Conservation (phyloP, 2,797 vertebrate genomes). For the Pangasius djambal region DNA sequence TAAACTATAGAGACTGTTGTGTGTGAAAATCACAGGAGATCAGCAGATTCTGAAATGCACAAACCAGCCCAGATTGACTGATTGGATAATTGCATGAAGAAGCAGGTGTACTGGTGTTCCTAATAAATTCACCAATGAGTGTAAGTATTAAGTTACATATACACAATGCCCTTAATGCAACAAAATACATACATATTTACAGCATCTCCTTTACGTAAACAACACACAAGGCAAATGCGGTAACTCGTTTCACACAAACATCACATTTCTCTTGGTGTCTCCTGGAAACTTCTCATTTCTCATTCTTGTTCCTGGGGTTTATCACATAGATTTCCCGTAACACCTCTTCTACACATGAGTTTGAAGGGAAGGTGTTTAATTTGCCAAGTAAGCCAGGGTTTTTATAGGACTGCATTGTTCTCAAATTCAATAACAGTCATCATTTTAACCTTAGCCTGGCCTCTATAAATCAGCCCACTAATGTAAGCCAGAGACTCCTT, state of each 20-base stretch:
- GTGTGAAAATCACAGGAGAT: not conserved
- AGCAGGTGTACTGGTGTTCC: not conserved
- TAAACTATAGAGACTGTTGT: not conserved
- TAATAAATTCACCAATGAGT: not conserved
- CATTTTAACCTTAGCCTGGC: not conserved
- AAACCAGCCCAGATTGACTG: not conserved
- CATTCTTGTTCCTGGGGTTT: not conserved
- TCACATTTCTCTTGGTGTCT: not conserved
- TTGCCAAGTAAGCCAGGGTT: not conserved
- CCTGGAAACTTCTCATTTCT: not conserved
- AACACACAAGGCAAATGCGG: not conserved
- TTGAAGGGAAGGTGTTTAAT: not conserved
- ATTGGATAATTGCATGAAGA: not conserved
- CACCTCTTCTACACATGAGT: not conserved
- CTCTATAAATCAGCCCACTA: constrained; percentile 1
- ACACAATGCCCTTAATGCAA: not conserved
- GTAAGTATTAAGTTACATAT: not conserved
- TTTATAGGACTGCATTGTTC: constrained; percentile 12
- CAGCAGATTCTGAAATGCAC: not conserved
- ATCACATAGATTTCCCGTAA: not conserved
- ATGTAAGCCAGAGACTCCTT: not conserved
- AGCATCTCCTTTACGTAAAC: not conserved
- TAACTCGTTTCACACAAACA: not conserved
- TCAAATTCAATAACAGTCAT: constrained; percentile 8
- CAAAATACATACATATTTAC: not conserved